Conservation (phyloP, 2,888 invertebrate genomes). For the Tineola bisselliella region DNA sequence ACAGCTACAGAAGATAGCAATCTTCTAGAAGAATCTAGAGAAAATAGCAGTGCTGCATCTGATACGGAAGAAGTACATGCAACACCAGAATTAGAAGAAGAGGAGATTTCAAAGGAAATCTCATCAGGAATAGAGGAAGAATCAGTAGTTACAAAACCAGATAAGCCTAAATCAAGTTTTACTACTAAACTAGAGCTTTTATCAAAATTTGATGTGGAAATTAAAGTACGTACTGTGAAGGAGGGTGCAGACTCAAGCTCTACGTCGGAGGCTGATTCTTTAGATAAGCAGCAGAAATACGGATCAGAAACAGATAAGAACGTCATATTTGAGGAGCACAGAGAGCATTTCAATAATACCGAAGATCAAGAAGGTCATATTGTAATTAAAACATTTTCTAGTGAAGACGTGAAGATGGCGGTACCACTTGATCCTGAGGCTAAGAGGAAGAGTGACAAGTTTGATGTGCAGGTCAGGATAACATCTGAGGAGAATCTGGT, state of each 20-base stretch:
- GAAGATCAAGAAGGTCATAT: constrained; percentile 33
- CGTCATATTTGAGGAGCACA: constrained; percentile 27
- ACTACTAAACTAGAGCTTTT: constrained; percentile 58
- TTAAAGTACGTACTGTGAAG: constrained; percentile 58
- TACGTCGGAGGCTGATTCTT: constrained; percentile 51
- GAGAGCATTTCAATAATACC: constrained; percentile 35
- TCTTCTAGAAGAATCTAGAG: constrained; percentile 13
- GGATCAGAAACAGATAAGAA: not conserved
- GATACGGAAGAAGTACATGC: not conserved
- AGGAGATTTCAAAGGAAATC: not conserved
- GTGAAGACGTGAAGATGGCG: constrained; percentile 56
- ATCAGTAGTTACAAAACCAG: not conserved
- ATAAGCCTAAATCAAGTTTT: constrained; percentile 28
- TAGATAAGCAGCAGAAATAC: constrained; percentile 26
- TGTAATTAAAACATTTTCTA: constrained; percentile 37
- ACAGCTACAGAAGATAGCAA: constrained; percentile 34
- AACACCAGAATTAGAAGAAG: not conserved
- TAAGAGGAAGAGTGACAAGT: constrained; percentile 51
- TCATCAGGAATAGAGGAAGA: not conserved
- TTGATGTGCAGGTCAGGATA: constrained; percentile 60
- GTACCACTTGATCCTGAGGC: constrained; percentile 55
- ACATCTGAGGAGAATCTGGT: constrained; percentile 59
- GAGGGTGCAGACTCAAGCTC: constrained; percentile 46
- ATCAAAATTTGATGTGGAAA: constrained; percentile 65
- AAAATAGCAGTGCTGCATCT: not conserved